Conservation (phyloP, 2,888 invertebrate genomes). For the Agonopterix arenella region DNA sequence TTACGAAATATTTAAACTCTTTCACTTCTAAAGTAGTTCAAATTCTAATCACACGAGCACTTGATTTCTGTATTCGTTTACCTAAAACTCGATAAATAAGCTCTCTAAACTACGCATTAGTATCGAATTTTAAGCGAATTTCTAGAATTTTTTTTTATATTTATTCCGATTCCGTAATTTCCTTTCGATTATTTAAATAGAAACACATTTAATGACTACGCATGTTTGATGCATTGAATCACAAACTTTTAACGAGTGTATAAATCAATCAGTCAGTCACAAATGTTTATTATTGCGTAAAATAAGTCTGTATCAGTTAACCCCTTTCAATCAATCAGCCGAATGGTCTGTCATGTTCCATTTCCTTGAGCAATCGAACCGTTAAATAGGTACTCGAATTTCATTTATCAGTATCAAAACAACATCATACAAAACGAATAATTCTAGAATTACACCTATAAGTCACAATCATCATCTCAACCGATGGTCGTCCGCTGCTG, state of each 20-base stretch:
- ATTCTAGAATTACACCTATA: too few species aligned
- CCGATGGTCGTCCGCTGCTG: too few species aligned
- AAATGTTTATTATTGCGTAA: too few species aligned
- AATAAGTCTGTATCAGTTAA: too few species aligned
- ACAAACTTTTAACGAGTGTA: too few species aligned
- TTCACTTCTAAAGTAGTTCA: constrained; percentile 24
- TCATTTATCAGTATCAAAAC: not conserved
- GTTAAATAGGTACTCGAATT: constrained; percentile 2
- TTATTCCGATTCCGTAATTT: not conserved
- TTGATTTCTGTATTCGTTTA: constrained; percentile 22
- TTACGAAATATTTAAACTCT: constrained; percentile 1
- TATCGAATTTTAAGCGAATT: constrained; percentile 3
- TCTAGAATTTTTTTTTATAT: too few species aligned
- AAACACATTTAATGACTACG: too few species aligned
- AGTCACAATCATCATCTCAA: too few species aligned
- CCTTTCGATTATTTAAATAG: not conserved
- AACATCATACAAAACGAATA: not conserved
- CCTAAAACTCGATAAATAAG: constrained; percentile 26
- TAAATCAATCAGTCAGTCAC: too few species aligned
- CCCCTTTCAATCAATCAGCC: constrained; percentile 4
- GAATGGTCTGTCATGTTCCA: constrained; percentile 6
- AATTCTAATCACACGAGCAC: constrained; percentile 38
- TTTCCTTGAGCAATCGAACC: constrained; percentile 13
- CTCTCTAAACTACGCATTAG: constrained; percentile 21
- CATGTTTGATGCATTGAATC: too few species aligned